Evolutionary conservation across 2,888 invertebrate genomes (phyloP), one percentile per base, ranked within the genome.

Genomic region (Drosophila recens): DNA sequence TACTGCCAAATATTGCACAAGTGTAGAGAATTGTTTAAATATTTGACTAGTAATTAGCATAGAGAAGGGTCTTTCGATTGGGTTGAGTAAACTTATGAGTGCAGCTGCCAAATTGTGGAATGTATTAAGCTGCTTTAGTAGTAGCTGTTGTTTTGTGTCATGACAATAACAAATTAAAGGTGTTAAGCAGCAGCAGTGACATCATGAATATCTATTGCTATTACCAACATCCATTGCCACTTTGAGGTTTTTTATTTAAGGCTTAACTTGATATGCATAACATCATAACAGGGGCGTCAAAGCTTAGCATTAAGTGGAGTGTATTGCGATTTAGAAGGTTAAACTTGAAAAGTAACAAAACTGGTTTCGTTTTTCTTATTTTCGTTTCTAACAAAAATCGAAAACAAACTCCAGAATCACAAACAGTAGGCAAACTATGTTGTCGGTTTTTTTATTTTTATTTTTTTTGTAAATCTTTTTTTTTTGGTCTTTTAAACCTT

Each of bases 181-280:
- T 54, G 45, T 38, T 30, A 59, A 56, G 43, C 51, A 15, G 27
- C 57, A 33, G 57, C 40, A 78, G 90, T 86, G 86, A 86, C 86
- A 86, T 86, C 86, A 86, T 86, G 58, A 67, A 68, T 72, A 51
- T 48, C 42, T 53, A 23, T 53, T 49, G 52, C 64, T 57, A 36
- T 27, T 57, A 46, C 27, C 27, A 67, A 81, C 81, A 74, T 81
- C 81, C 84, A 83, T 83, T 83, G 87, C 78, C 85, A 83, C 63
- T 42, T 53, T 56, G 74, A 58, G 66, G 67, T 53, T 30, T 45
- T 42, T 27, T 30, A 34, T 70, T 61, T 74, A 59, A 75, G 72
- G 52, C 68, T 72, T 73, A 84, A 84, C 88, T 87, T 89, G 84
- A 84, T 84, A 84, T 84, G 90, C 90, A 81, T 79, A 89, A 81